These are phyloP conservation scores for Centrocercus urophasianus DNA, from an alignment of 2,113 vertebrate genomes.

Conservation along the genomic window DNA sequence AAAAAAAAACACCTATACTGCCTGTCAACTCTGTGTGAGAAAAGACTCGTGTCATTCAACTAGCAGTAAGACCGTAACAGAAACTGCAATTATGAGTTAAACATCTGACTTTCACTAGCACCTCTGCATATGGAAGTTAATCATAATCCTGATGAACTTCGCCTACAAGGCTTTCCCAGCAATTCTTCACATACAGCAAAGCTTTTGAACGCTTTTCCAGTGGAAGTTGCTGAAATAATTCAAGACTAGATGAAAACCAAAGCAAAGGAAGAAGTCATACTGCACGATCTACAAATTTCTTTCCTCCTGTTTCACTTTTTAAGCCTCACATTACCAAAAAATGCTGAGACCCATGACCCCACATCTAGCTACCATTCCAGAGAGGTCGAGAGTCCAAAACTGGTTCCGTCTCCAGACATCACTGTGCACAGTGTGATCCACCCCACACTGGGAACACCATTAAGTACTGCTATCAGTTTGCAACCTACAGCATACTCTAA, in stretches of 20 bases:
- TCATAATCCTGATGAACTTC: background rate
- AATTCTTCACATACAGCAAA: background rate
- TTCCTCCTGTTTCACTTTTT: background rate
- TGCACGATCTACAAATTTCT: background rate
- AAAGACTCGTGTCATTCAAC: background rate
- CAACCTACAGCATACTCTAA: background rate
- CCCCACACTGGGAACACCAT: background rate
- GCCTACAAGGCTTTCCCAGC: background rate
- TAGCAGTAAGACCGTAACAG: background rate
- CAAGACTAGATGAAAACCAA: background rate
- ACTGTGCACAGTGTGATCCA: accelerated
- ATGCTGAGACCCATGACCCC: background rate
- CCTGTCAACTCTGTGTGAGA: background rate
- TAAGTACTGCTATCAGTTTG: background rate
- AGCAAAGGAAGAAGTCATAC: background rate
- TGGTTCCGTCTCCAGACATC: background rate
- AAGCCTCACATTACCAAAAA: background rate
- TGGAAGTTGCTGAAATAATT: background rate
- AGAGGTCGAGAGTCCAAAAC: background rate
- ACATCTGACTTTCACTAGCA: background rate
- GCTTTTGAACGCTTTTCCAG: background rate
- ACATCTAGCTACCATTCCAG: background rate
- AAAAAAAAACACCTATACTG: background rate
- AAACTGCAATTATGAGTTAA: background rate
- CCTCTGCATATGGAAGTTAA: background rate